phyloP scores from a whole-genome alignment of 2,888 invertebrate species.

The Chironomus riparius region DNA sequence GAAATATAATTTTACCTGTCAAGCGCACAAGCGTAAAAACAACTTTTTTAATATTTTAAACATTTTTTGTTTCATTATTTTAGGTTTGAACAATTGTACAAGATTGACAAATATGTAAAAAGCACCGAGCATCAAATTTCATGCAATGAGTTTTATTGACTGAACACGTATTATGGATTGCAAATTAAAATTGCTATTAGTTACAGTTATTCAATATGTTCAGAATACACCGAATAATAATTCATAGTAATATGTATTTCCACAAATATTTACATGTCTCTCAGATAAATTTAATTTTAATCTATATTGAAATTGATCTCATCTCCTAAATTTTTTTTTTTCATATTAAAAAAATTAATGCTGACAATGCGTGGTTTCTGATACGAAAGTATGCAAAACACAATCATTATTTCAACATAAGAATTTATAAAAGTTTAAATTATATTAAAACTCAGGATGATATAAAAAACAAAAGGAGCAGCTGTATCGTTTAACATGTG shows the following conservation, averaged over 20 bases:
- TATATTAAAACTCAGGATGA: background rate
- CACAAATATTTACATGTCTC: background rate
- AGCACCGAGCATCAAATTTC: background rate
- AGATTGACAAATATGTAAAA: background rate
- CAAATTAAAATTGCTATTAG: conserved; percentile 10
- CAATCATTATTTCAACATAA: background rate
- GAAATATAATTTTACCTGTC: background rate
- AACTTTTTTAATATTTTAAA: too few species aligned
- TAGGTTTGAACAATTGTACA: background rate
- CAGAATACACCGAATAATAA: too few species aligned
- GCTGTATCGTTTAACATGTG: background rate
- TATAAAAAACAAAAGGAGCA: background rate
- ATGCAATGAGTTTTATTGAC: background rate
- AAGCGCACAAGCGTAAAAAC: background rate
- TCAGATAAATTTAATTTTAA: background rate
- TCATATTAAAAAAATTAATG: background rate
- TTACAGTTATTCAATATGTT: conserved; percentile 2
- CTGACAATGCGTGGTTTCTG: too few species aligned
- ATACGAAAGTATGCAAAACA: too few species aligned
- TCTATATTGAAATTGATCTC: background rate
- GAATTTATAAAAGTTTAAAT: background rate
- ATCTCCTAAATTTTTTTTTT: background rate
- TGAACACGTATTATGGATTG: background rate
- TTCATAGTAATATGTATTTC: too few species aligned
- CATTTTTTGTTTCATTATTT: background rate